Base-by-base conservation (phyloP, 2,888 invertebrate genomes). In the Galerucella pusilla region DNA sequence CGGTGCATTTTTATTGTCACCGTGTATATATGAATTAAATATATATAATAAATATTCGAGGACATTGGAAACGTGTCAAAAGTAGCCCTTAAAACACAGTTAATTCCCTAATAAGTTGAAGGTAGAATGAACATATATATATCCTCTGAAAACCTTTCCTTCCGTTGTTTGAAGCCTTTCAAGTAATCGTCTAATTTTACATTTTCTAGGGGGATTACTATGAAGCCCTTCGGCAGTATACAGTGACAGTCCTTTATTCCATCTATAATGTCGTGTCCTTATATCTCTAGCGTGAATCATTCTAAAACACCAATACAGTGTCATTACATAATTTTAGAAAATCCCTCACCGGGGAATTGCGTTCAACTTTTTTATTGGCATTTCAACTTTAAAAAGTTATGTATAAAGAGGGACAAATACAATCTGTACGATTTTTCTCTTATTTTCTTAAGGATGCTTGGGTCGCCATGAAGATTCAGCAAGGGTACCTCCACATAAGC, bases 201-300 rank as follows among this genome's bases (percentile, higher is more conserved):
- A 81, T 81, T 79, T 80, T 83, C 74, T 81, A 83, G 80, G 82
- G 84, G 84, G 85, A 85, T 86, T 86, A 85, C 84, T 73, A 75
- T 57, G 85, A 85, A 86, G 78, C 85, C 85, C 75, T 77, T 79
- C 72, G 77, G 79, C 49, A 68, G 61, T 54, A 77, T 72, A 60
- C 80, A 77, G 78, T 76, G 76, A 67, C 79, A 76, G 68, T 60
- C 54, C 67, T 66, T 65, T 59, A 42, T 65, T 46, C 10, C 72
- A 46, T 72, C 61, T 63, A 60, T 61, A n/a, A 45, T 49, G 49
- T 54, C 64, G 45, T 69, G 63, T 63, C n/a, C 20, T 46, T 65
- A 42, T 42, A 63, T 42, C 63, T 49, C 5, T 42, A n/a, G 2
- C 64, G 45, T 64, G 46, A 65, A 63, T 63, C 63, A 63, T 63